phyloP scores from a whole-genome alignment of 2,797 vertebrate species.

The Simalia tracyae region DNA sequence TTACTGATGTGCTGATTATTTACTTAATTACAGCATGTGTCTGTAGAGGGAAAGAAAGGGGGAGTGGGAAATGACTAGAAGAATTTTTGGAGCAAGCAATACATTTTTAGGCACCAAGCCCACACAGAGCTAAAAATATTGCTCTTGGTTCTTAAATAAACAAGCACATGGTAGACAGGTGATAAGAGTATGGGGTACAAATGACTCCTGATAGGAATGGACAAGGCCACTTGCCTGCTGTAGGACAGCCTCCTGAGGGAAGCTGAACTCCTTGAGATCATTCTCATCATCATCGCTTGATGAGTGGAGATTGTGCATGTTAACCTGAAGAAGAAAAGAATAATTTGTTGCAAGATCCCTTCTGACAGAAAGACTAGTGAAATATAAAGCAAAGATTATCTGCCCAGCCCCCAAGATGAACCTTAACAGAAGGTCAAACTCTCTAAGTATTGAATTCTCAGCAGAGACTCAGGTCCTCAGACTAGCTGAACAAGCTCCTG shows the following conservation, averaged over 20 bases:
- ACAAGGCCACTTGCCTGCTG: constrained; percentile 66
- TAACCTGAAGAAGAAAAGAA: constrained; percentile 58
- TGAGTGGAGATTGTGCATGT: constrained; percentile 69
- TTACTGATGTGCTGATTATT: background rate
- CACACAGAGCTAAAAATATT: background rate
- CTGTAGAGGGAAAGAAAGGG: background rate
- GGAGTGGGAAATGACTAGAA: background rate
- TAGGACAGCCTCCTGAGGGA: constrained; percentile 72
- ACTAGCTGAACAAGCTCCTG: background rate
- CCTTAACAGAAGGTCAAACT: background rate
- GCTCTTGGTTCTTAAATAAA: background rate
- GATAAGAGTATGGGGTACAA: background rate
- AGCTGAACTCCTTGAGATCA: constrained; percentile 72
- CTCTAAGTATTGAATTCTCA: background rate
- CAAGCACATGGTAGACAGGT: background rate
- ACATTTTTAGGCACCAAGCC: background rate
- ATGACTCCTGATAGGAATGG: background rate
- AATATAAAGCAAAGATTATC: background rate
- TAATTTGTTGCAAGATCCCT: background rate
- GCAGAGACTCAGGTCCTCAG: background rate
- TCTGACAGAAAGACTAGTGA: background rate
- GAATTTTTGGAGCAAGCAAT: background rate
- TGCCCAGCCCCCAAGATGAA: background rate
- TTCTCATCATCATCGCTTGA: constrained; percentile 73
- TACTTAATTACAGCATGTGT: background rate